Evolutionary conservation across 2,797 vertebrate genomes (phyloP), one percentile per base, ranked within the genome.

Genomic region (Brachyrhaphis roseni): DNA sequence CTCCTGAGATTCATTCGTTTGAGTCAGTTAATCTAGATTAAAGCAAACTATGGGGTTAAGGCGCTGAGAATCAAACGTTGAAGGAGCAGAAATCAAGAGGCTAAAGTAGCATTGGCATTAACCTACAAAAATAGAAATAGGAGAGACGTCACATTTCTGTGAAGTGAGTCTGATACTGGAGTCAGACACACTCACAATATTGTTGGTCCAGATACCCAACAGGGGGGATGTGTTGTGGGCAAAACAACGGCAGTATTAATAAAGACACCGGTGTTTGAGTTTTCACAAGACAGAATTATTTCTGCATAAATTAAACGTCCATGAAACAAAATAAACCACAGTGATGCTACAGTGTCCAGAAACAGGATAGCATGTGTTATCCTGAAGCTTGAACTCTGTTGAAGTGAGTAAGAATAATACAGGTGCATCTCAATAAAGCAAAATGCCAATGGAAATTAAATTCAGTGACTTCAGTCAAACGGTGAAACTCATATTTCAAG

Each of bases 61-160:
- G 88, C 81, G 82, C 81, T 11, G 23, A 81, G 78, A 81, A 79
- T 51, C 59, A 41, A 18, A 4, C 72, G 73, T 90, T 73, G 79
- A 75, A 23, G 62, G 45, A n/a, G 78, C 82, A 82, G 72, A 77
- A 78, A 90, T 83, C 82, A 87, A 88, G 84, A 87, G 81, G 84
- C 36, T 15, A 43, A 64, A 70, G 36, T 72, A 81, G 84, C 73
- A 81, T 70, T 87, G 82, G 82, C 78, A 74, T 86, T 62, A 85
- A 41, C 64, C 36, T 26, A 76, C 72, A 86, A 62, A 89, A 76
- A 85, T 47, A 68, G 28, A 82, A 73, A 62, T 36, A 74, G 18
- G 13, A 47, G 78, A 90, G 87, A 87, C 82, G 85, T 82, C 80
- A 86, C 82, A 81, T 79, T 85, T 83, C 81, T 85, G 79, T 84